A percentile compares a stretch with the other conserved stretches of the same genome.
Conservation (phyloP, 2,888 invertebrate genomes). For the Hirtodrosophila cameraria region DNA sequence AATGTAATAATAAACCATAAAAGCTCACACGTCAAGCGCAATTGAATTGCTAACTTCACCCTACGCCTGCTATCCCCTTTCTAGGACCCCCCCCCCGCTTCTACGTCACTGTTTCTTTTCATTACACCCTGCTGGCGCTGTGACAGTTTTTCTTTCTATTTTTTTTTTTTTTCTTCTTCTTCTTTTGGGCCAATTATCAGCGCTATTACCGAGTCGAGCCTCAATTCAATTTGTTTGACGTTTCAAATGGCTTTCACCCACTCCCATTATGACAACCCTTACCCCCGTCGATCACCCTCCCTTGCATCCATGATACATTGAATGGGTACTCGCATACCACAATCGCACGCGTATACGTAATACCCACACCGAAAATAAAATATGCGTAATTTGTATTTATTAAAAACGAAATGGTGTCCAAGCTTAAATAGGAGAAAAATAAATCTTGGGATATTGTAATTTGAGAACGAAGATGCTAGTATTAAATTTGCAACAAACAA, state of each 20-base stretch:
- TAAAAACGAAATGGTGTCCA: too few species aligned
- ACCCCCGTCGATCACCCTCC: neutral
- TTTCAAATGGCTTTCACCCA: conserved; percentile 69
- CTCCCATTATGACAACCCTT: conserved; percentile 3
- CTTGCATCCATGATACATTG: conserved; percentile 22
- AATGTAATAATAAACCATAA: conserved; percentile 77
- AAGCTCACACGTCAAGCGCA: conserved; percentile 72
- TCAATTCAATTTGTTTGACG: conserved; percentile 75
- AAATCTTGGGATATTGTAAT: too few species aligned
- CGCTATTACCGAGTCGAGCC: conserved; percentile 58
- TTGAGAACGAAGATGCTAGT: too few species aligned
- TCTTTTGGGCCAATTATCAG: conserved; percentile 52
- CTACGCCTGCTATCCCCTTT: neutral
- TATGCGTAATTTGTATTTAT: too few species aligned
- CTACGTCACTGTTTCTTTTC: conserved; percentile 1
- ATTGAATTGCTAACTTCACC: conserved; percentile 54
- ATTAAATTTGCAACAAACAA: too few species aligned
- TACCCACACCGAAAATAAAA: too few species aligned
- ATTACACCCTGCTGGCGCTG: neutral
- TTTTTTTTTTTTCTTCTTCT: too few species aligned
- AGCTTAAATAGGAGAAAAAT: too few species aligned
- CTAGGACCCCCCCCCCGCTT: too few species aligned
- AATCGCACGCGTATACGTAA: conserved; percentile 4
- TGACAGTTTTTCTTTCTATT: conserved; percentile 42
- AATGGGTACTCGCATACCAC: conserved; percentile 27